Evolutionary conservation across 2,113 vertebrate species (phyloP).

Genomic region (Tachuris rubrigastra): DNA sequence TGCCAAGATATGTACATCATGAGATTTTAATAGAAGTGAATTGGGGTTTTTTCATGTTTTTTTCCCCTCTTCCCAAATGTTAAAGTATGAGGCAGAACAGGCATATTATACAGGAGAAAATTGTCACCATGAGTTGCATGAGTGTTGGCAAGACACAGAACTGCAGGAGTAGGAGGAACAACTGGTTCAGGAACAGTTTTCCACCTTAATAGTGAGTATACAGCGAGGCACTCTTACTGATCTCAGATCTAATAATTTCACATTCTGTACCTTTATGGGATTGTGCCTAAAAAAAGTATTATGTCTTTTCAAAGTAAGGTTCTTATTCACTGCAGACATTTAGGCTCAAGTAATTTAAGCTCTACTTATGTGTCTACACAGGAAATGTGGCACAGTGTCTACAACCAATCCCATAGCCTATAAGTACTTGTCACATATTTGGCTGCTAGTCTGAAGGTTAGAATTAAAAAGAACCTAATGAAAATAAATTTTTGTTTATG

Average conservation of each 20-base stretch:
- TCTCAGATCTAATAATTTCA: background rate
- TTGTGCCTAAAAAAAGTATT: background rate
- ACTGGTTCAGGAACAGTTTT: background rate
- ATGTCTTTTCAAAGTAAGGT: background rate
- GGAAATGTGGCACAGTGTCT: background rate
- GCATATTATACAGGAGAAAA: background rate
- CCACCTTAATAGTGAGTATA: background rate
- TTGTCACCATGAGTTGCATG: background rate
- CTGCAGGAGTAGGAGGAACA: background rate
- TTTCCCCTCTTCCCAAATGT: background rate
- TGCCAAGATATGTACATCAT: background rate
- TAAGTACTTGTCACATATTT: background rate
- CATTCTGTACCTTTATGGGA: background rate
- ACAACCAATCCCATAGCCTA: background rate
- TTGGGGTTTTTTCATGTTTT: background rate
- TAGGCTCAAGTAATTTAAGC: background rate
- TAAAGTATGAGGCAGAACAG: background rate
- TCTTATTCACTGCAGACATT: background rate
- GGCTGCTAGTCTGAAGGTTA: background rate
- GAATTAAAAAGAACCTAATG: background rate
- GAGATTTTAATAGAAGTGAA: background rate
- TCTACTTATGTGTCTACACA: background rate
- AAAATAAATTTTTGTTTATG: background rate
- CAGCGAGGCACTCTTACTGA: background rate
- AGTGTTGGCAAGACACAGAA: background rate